Conservation (phyloP, 1,140 invertebrate species). For the Sitophilus oryzae region DNA sequence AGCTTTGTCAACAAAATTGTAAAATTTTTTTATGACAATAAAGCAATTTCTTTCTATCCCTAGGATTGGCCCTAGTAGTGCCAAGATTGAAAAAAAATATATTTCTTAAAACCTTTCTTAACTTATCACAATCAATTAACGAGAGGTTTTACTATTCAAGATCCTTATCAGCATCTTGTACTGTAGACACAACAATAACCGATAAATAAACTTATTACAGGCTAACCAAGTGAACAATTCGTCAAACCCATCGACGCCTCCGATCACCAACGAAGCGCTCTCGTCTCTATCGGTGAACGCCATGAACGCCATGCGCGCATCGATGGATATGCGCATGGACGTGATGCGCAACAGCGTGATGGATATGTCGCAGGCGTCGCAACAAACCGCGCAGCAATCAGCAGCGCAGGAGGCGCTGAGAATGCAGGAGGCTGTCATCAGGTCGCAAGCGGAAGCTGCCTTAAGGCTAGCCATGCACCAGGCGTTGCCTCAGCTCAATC, state of each 20-base stretch:
- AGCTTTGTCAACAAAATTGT: too few relatives aligned
- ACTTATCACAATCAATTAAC: too few relatives aligned
- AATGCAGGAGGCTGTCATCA: conserved; percentile 67
- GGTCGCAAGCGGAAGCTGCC: conserved; percentile 76
- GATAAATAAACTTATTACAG: too few relatives aligned
- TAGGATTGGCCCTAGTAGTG: too few relatives aligned
- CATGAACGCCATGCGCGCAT: conserved; percentile 46
- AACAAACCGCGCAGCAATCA: conserved; percentile 44
- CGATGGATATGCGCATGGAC: conserved; percentile 43
- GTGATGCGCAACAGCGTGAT: conserved; percentile 36
- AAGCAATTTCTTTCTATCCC: too few relatives aligned
- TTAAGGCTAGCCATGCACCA: conserved; percentile 68
- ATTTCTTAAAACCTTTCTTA: too few relatives aligned
- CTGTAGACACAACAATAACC: too few relatives aligned
- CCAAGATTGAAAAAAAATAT: too few relatives aligned
- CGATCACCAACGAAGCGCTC: conserved; percentile 41
- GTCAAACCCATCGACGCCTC: conserved; percentile 42
- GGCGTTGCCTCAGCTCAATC: conserved; percentile 49
- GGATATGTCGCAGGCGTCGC: conserved; percentile 24
- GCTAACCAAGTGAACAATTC: conserved; percentile 43
- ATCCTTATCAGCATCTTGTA: too few relatives aligned
- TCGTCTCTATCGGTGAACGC: conserved; percentile 40
- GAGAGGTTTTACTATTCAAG: too few relatives aligned
- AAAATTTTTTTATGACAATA: too few relatives aligned
- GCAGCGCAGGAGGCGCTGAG: conserved; percentile 64